phyloP scores from a whole-genome alignment of 2,888 invertebrate species.

The Pyrochroa serraticornis region DNA sequence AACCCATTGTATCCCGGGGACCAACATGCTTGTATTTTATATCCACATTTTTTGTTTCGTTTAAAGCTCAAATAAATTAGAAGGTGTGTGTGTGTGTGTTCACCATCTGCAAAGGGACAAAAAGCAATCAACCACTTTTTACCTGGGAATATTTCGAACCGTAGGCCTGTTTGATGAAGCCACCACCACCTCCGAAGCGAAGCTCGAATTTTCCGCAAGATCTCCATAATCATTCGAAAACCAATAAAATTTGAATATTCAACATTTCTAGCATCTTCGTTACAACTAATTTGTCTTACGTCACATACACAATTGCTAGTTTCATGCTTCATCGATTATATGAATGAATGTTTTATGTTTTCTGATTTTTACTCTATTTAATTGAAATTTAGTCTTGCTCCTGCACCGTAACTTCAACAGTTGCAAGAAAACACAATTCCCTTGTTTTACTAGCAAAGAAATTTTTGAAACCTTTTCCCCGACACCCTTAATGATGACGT shows the following conservation, averaged over 20 bases:
- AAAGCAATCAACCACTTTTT: conserved; percentile 16
- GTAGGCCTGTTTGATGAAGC: conserved; percentile 5
- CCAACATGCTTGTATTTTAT: background rate
- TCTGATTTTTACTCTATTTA: conserved; percentile 26
- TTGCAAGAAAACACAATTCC: background rate
- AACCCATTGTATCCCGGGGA: background rate
- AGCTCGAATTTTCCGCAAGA: background rate
- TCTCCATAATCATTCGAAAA: no score
- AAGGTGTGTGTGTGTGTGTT: background rate
- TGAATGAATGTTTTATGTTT: conserved; percentile 31
- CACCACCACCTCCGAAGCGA: background rate
- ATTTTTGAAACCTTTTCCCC: no score
- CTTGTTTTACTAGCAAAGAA: no score
- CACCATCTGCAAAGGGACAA: conserved; percentile 9
- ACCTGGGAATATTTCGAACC: conserved; percentile 8
- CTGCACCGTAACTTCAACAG: conserved; percentile 1
- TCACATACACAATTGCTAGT: conserved; percentile 32
- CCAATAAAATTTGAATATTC: conserved; percentile 12
- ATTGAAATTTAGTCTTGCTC: conserved; percentile 18
- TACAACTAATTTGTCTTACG: conserved; percentile 32
- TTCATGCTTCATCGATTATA: conserved; percentile 32
- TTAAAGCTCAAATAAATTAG: conserved; percentile 1
- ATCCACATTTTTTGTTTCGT: background rate
- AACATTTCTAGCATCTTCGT: conserved; percentile 22
- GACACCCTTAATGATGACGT: no score